These are phyloP conservation scores for Coccyzus lansbergi DNA, from an alignment of 2,797 vertebrate genomes.

Conservation along the genomic window DNA sequence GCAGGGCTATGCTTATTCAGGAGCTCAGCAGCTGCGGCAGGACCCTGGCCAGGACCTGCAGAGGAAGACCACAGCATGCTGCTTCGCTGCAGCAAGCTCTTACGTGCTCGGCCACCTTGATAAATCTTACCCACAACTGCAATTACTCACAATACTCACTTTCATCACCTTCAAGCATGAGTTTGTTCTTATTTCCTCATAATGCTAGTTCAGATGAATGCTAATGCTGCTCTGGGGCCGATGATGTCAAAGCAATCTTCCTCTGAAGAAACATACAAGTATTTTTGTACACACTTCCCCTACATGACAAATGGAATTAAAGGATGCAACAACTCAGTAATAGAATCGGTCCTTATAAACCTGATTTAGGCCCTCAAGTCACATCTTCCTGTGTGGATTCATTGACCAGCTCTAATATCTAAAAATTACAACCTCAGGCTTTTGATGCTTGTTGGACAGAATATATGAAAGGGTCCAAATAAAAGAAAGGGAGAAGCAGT, in stretches of 20 bases:
- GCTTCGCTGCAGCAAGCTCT: background rate
- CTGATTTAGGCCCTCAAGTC: background rate
- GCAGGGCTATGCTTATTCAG: fast-evolving
- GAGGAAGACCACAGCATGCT: background rate
- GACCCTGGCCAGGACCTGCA: background rate
- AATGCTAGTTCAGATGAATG: background rate
- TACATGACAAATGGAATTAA: background rate
- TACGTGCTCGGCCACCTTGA: fast-evolving
- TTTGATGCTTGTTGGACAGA: background rate
- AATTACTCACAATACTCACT: background rate
- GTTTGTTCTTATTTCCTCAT: no score
- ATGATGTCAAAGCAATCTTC: fast-evolving
- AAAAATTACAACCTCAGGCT: background rate
- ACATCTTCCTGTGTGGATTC: background rate
- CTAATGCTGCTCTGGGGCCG: no score
- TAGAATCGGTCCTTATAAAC: background rate
- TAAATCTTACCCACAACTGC: background rate
- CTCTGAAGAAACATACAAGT: fast-evolving
- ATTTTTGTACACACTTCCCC: background rate
- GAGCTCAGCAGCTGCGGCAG: background rate
- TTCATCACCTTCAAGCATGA: background rate
- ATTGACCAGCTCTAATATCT: background rate
- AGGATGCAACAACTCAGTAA: background rate
- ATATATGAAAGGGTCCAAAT: background rate
- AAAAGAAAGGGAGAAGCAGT: background rate